Percentiles rank a stretch among this genome's conserved stretches.
These are phyloP conservation scores for Gobio gobio DNA, from an alignment of 2,113 vertebrate genomes.

Conservation along the genomic window DNA sequence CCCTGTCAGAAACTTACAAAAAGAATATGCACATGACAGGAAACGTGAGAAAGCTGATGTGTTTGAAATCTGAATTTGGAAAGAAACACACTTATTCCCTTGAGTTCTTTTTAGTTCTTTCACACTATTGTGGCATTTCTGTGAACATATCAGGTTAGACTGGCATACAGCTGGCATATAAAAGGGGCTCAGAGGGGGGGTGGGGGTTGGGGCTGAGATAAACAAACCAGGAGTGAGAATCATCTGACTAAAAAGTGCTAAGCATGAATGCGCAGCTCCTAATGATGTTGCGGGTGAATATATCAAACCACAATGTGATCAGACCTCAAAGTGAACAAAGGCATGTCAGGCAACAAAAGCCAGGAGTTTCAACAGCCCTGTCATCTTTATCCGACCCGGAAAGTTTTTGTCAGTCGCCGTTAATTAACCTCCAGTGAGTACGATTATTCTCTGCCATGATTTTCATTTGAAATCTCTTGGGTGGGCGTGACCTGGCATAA, in stretches of 20 bases:
- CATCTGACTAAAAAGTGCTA: constrained; percentile 38
- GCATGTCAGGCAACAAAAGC: constrained; percentile 47
- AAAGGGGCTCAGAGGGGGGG: constrained; percentile 1
- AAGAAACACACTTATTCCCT: constrained; percentile 4
- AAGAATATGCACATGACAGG: neutral
- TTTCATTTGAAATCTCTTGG: constrained; percentile 57
- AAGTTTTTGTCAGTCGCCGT: constrained; percentile 51
- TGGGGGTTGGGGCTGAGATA: neutral
- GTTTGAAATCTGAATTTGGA: constrained; percentile 10
- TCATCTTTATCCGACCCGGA: constrained; percentile 39
- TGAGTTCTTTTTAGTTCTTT: neutral
- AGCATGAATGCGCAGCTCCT: constrained; percentile 14
- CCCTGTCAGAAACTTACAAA: neutral
- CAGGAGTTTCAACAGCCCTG: constrained; percentile 41
- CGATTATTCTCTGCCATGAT: constrained; percentile 62
- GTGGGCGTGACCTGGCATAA: constrained; percentile 56
- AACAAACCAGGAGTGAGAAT: constrained; percentile 40
- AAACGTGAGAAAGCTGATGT: neutral
- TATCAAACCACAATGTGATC: constrained; percentile 54
- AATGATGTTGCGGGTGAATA: constrained; percentile 45
- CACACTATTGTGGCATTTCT: constrained; percentile 23
- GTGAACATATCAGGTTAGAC: constrained; percentile 23
- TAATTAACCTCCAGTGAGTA: constrained; percentile 65
- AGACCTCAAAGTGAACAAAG: constrained; percentile 55
- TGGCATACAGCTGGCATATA: constrained; percentile 36